phyloP scores from a whole-genome alignment of 2,113 vertebrate species.

The Protomyctophum bolini region DNA sequence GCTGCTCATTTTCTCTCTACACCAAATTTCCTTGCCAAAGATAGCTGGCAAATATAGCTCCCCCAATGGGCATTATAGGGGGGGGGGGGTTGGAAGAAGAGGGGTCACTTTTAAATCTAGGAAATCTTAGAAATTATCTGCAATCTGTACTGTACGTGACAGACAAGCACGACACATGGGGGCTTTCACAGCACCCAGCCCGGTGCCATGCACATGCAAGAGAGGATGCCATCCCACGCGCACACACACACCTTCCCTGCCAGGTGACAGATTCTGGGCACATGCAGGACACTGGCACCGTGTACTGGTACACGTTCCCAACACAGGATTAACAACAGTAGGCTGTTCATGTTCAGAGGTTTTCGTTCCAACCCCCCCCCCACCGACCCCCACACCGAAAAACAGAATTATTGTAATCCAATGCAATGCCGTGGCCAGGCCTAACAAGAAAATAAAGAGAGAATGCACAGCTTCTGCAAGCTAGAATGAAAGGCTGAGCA shows the following conservation, averaged over 20 bases:
- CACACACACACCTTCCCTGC: constrained; percentile 36
- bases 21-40: too few species aligned
- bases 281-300: constrained; percentile 62
- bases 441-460: neutral
- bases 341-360: constrained; percentile 43
- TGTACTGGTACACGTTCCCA: constrained; percentile 59
- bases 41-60: too few species aligned
- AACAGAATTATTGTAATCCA: constrained; percentile 55
- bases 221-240: constrained; percentile 36
- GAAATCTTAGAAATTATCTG: too few species aligned
- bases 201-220: constrained; percentile 46
- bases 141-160: neutral
- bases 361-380: constrained; percentile 30
- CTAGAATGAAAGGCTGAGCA: constrained; percentile 9
- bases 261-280: constrained; percentile 71
- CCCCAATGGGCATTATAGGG: too few species aligned
- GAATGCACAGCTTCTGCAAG: constrained; percentile 28
- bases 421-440: constrained; percentile 27
- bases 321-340: constrained; percentile 70
- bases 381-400: neutral
- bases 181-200: constrained; percentile 36
- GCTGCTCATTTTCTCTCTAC: too few species aligned
- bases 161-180: constrained; percentile 22
- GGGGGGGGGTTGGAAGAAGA: too few species aligned
- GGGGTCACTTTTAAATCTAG: too few species aligned